These are phyloP conservation scores for Tillus elongatus DNA, from an alignment of 2,888 invertebrate genomes.

Conservation along the genomic window DNA sequence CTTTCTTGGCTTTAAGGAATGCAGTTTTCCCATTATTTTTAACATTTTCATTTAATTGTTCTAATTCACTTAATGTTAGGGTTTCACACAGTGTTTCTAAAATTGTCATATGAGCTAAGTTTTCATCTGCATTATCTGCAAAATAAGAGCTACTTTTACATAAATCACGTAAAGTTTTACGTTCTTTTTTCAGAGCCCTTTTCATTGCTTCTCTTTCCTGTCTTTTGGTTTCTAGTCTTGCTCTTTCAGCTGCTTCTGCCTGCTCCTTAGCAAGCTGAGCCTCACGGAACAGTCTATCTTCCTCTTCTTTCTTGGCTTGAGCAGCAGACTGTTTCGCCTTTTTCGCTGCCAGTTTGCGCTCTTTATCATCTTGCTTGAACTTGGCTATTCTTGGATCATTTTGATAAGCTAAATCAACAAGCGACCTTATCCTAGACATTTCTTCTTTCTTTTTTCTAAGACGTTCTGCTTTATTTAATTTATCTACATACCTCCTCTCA, in stretches of 20 bases:
- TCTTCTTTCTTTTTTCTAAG: slow-evolving; percentile 95
- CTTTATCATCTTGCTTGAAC: slow-evolving; percentile 91
- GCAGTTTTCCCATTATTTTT: slow-evolving; percentile 55
- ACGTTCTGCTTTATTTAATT: slow-evolving; percentile 89
- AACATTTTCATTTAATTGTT: slow-evolving; percentile 64
- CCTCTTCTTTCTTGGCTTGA: slow-evolving; percentile 74
- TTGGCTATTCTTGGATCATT: slow-evolving; percentile 87
- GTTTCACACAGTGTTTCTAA: slow-evolving; percentile 85
- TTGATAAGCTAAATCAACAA: slow-evolving; percentile 91
- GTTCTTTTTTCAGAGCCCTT: slow-evolving; percentile 77
- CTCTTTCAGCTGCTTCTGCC: slow-evolving; percentile 72
- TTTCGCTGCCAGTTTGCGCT: slow-evolving; percentile 80
- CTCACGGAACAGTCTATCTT: slow-evolving; percentile 66
- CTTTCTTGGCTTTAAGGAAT: slow-evolving; percentile 58
- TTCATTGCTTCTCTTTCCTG: slow-evolving; percentile 80
- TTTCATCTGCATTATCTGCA: slow-evolving; percentile 59
- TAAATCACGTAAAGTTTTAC: slow-evolving; percentile 68
- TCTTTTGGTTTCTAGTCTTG: slow-evolving; percentile 69
- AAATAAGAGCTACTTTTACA: slow-evolving; percentile 80
- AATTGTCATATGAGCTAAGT: slow-evolving; percentile 77
- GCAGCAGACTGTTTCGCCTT: slow-evolving; percentile 77
- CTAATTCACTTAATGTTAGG: slow-evolving; percentile 61
- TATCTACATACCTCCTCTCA: slow-evolving; percentile 96
- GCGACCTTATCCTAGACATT: slow-evolving; percentile 77
- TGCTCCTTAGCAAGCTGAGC: slow-evolving; percentile 66